Percentiles rank a stretch among this genome's conserved stretches.
phyloP scores from a whole-genome alignment of 2,888 invertebrate species.

The Cetonia aurata region DNA sequence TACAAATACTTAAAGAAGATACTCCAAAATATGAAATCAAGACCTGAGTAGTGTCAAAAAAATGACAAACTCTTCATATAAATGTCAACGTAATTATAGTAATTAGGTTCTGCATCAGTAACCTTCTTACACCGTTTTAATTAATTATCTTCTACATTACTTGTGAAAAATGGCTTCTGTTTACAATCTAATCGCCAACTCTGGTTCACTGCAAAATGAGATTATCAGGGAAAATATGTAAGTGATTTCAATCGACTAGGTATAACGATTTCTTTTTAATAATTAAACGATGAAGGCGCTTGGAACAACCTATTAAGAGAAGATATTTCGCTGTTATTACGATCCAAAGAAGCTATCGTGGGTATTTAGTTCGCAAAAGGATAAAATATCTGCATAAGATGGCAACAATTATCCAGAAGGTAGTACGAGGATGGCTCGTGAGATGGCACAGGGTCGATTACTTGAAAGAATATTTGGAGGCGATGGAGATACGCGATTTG shows the following conservation, averaged over 20 bases:
- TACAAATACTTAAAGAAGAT: too few relatives aligned
- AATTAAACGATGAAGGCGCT: conserved; percentile 34
- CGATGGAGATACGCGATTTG: conserved; percentile 49
- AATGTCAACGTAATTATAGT: too few relatives aligned
- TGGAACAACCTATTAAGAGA: conserved; percentile 50
- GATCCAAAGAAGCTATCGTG: conserved; percentile 61
- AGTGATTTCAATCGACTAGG: neutral
- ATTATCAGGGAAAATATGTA: conserved; percentile 43
- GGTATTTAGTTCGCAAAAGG: conserved; percentile 56
- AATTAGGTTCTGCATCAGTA: too few relatives aligned
- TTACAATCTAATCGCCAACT: conserved; percentile 58
- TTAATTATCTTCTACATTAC: conserved; percentile 19
- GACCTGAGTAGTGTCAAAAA: too few relatives aligned
- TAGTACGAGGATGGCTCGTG: conserved; percentile 59
- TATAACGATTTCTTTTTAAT: neutral
- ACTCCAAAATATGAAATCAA: too few relatives aligned
- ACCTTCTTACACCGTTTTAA: too few relatives aligned
- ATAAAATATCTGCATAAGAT: conserved; percentile 54
- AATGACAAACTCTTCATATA: too few relatives aligned
- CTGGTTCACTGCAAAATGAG: conserved; percentile 42
- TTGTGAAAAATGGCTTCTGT: conserved; percentile 61
- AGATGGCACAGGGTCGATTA: conserved; percentile 52
- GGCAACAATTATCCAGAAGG: conserved; percentile 60
- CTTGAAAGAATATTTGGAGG: conserved; percentile 47
- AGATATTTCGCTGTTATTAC: conserved; percentile 58